Percentiles rank a stretch among this genome's conserved stretches.
These are phyloP conservation scores for Leptinotarsa undecemlineata DNA, from an alignment of 1,140 invertebrate species.

Conservation along the genomic window DNA sequence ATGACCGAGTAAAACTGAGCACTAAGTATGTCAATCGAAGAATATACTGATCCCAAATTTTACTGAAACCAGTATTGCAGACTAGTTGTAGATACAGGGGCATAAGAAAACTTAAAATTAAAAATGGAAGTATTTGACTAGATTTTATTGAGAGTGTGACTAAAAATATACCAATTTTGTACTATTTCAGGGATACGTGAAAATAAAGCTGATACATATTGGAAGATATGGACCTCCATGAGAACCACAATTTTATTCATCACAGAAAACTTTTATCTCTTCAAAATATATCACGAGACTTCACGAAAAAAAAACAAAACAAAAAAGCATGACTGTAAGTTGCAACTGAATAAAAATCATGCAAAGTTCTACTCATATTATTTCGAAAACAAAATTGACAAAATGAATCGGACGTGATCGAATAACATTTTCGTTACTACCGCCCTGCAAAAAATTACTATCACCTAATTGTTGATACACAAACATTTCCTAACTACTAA, in stretches of 20 bases:
- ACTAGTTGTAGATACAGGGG: not conserved
- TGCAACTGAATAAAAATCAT: too few species aligned
- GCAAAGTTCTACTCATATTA: too few species aligned
- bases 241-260: not conserved
- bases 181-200: not conserved
- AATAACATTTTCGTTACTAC: not conserved
- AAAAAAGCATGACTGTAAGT: not conserved
- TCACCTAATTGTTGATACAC: not conserved
- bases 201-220: not conserved
- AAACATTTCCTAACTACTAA: not conserved
- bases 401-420: not conserved
- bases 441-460: not conserved
- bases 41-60: not conserved
- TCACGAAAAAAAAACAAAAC: not conserved
- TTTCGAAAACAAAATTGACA: not conserved
- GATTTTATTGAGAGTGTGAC: not conserved
- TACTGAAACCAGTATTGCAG: not conserved
- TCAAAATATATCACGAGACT: not conserved
- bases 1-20: not conserved
- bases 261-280: not conserved
- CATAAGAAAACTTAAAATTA: not conserved
- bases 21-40: not conserved
- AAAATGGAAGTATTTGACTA: not conserved
- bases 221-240: not conserved
- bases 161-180: constrained; percentile 1